phyloP scores from a whole-genome alignment of 1,140 invertebrate species.

The Heliconius nattereri region DNA sequence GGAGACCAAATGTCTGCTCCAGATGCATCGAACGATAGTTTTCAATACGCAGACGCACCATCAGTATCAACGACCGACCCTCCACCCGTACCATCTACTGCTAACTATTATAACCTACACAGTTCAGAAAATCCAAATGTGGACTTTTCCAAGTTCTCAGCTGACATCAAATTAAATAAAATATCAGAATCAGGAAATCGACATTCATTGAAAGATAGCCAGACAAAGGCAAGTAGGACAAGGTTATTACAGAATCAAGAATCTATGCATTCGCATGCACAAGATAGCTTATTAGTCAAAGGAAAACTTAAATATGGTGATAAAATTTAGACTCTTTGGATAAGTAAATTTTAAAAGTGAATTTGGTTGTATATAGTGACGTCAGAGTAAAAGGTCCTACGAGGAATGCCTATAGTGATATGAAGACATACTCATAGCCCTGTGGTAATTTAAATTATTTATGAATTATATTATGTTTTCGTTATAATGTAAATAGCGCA shows the following conservation, averaged over 20 bases:
- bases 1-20: constrained; percentile 51
- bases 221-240: constrained; percentile 25
- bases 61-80: constrained; percentile 47
- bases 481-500: constrained; percentile 28
- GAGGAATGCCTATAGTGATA: constrained; percentile 24
- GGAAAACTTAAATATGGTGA: constrained; percentile 72
- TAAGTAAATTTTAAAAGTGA: constrained; percentile 40
- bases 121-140: constrained; percentile 19
- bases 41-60: constrained; percentile 66
- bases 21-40: constrained; percentile 72
- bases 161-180: constrained; percentile 22
- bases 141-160: constrained; percentile 21
- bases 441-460: constrained; percentile 27
- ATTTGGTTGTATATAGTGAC: constrained; percentile 44
- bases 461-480: constrained; percentile 19
- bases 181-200: constrained; percentile 22
- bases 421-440: not conserved
- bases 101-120: constrained; percentile 26
- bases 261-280: constrained; percentile 20
- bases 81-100: constrained; percentile 41
- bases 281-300: constrained; percentile 42
- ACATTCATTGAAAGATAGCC: constrained; percentile 17
- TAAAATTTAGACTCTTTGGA: constrained; percentile 59
- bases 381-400: constrained; percentile 47
- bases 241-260: constrained; percentile 37